Percentiles rank a stretch among this genome's conserved stretches.
phyloP scores from a whole-genome alignment of 1,140 invertebrate genomes.

The Zaprionus ghesquierei region DNA sequence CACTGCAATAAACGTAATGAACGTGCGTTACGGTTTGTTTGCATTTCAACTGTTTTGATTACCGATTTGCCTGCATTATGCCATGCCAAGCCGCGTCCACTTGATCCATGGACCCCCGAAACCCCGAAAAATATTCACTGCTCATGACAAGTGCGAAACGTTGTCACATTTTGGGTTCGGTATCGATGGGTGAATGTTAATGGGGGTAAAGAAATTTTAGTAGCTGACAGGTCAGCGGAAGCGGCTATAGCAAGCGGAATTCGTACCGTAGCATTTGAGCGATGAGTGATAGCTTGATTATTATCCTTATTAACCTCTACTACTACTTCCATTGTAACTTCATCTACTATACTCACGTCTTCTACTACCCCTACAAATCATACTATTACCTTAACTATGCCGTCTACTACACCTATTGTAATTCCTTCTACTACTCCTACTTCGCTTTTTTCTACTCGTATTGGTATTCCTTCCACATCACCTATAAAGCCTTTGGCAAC shows the following conservation, averaged over 20 bases:
- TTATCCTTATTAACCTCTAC: too few relatives aligned
- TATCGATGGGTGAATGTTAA: background rate
- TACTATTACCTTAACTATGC: too few relatives aligned
- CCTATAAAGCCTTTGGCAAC: too few relatives aligned
- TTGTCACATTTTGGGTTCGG: background rate
- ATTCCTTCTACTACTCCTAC: too few relatives aligned
- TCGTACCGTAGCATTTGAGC: background rate
- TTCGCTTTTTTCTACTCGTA: too few relatives aligned
- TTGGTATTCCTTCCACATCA: too few relatives aligned
- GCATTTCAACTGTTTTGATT: constrained; percentile 54
- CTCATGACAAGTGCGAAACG: background rate
- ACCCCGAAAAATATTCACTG: background rate
- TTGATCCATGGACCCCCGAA: background rate
- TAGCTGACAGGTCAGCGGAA: background rate
- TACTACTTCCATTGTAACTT: too few relatives aligned
- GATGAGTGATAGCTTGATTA: background rate
- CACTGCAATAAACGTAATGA: constrained; percentile 62
- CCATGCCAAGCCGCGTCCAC: background rate
- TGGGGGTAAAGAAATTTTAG: background rate
- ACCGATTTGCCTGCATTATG: constrained; percentile 13
- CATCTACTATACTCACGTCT: too few relatives aligned
- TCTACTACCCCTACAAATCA: too few relatives aligned
- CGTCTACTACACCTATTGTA: too few relatives aligned
- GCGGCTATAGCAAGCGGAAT: too few relatives aligned
- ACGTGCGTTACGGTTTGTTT: constrained; percentile 67